phyloP scores from a whole-genome alignment of 53 echinoderm and acorn worm genomes.

The Crossaster papposus region DNA sequence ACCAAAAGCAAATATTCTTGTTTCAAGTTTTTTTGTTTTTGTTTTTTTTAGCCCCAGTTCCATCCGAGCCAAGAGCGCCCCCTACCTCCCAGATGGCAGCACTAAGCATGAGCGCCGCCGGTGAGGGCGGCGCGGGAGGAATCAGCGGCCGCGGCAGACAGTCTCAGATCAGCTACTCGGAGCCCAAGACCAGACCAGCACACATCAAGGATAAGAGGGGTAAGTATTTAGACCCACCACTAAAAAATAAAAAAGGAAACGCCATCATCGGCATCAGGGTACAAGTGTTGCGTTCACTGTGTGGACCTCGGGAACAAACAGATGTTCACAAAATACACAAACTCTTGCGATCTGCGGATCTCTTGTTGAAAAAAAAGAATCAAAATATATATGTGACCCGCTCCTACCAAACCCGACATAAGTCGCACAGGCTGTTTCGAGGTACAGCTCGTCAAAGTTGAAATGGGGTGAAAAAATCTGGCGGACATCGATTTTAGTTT shows the following conservation, averaged over 20 bases:
- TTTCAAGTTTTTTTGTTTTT: neutral
- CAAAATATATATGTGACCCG: too few species aligned
- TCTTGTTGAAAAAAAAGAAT: too few species aligned
- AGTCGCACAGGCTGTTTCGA: too few species aligned
- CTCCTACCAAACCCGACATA: too few species aligned
- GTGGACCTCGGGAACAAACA: too few species aligned
- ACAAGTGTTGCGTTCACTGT: too few species aligned
- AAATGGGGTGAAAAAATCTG: too few species aligned
- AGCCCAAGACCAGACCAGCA: conserved; percentile 46
- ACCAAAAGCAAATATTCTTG: neutral
- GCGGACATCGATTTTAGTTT: too few species aligned
- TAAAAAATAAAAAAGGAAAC: neutral
- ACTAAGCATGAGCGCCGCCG: conserved; percentile 62
- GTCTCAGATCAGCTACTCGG: neutral
- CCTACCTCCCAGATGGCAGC: conserved; percentile 71
- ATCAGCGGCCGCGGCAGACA: conserved; percentile 40
- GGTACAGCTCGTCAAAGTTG: too few species aligned
- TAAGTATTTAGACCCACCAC: conserved; percentile 1
- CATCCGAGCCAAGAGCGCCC: conserved; percentile 46
- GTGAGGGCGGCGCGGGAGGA: conserved; percentile 68
- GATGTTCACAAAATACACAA: too few species aligned
- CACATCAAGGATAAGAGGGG: conserved; percentile 71
- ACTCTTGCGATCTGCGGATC: too few species aligned
- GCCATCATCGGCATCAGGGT: too few species aligned
- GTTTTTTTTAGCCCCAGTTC: conserved; percentile 13